Evolutionary conservation across 2,888 invertebrate genomes (phyloP), one percentile per base, ranked within the genome.

Genomic region (Torymus aiolomorphi): DNA sequence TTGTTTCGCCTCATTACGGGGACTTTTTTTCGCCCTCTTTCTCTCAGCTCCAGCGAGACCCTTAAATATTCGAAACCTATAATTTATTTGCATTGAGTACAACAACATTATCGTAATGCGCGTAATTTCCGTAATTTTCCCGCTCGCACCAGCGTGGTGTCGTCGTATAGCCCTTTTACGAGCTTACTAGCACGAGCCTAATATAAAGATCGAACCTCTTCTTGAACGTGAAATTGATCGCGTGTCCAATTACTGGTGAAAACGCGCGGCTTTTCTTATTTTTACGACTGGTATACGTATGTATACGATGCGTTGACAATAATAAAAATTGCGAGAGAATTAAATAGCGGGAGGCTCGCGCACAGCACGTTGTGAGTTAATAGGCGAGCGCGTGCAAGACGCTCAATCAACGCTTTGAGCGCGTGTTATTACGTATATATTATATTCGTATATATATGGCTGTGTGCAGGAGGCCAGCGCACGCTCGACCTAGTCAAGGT

Each of bases 401-500:
- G 71, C 86, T 88, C 87, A 87, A 88, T 89, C 87, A 56, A 49
- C 10, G 42, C 13, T 54, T 52, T 61, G 57, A 57, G 49, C 65
- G 18, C 62, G 54, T 57, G 18, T 62, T 77, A 65, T 70, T 70
- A 63, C 63, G 63, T 65, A 12, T 61, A 52, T 56, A 63, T 66
- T 62, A 66, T 61, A 76, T 59, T 54, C n/a, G 52, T 54, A 52
- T 42, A 5, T 31, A 4, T 31, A 42, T 42, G 8, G 1, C 0
- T 52, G 62, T 24, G 54, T n/a, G 49, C 13, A 42, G 85, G 85
- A 85, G 85, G 84, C 85, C 84, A 65, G 70, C 83, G 85, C 84
- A 86, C 85, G 86, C 85, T 88, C 89, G 89, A 88, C 89, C 89
- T 90, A 88, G 87, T 87, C 89, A 90, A 90, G 89, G 89, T 88